Evolutionary conservation across 2,113 vertebrate species (phyloP).

Genomic region (Datnioides undecimradiatus): DNA sequence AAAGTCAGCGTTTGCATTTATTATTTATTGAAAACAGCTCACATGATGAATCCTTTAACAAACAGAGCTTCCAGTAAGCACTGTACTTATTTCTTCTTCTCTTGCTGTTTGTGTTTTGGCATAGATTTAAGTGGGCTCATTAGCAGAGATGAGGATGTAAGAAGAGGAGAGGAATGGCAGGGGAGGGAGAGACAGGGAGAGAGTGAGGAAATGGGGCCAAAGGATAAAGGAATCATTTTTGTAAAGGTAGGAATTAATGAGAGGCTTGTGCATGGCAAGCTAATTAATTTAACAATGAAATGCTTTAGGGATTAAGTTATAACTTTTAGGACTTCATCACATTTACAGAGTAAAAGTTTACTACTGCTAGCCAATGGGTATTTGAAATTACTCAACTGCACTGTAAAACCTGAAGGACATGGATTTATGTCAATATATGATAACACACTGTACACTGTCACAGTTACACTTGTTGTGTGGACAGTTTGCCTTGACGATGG

Average conservation of each 20-base stretch:
- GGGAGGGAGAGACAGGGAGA: constrained; percentile 19
- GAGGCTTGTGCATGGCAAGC: constrained; percentile 29
- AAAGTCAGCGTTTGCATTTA: constrained; percentile 83
- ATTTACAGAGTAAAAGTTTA: constrained; percentile 52
- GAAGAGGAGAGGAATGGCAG: constrained; percentile 54
- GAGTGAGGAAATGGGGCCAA: constrained; percentile 55
- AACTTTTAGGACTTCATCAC: constrained; percentile 40
- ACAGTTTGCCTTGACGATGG: constrained; percentile 53
- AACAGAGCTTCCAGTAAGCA: constrained; percentile 75
- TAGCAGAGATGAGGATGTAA: constrained; percentile 70
- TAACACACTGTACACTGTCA: constrained; percentile 15
- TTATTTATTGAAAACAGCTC: constrained; percentile 84
- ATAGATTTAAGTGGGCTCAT: constrained; percentile 77
- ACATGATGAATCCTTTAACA: constrained; percentile 80
- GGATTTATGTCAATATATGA: constrained; percentile 34
- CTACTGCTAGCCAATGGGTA: not conserved
- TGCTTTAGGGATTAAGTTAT: constrained; percentile 41
- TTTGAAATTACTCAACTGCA: constrained; percentile 38
- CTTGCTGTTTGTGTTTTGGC: constrained; percentile 78
- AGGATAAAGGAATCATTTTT: constrained; percentile 63
- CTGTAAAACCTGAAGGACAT: constrained; percentile 37
- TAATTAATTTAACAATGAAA: constrained; percentile 69
- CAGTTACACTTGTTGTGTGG: constrained; percentile 44
- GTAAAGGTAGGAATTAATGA: constrained; percentile 73
- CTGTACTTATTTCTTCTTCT: constrained; percentile 69